These are phyloP conservation scores for Crossaster papposus DNA, from an alignment of 53 echinoderm and acorn worm genomes.

Conservation along the genomic window DNA sequence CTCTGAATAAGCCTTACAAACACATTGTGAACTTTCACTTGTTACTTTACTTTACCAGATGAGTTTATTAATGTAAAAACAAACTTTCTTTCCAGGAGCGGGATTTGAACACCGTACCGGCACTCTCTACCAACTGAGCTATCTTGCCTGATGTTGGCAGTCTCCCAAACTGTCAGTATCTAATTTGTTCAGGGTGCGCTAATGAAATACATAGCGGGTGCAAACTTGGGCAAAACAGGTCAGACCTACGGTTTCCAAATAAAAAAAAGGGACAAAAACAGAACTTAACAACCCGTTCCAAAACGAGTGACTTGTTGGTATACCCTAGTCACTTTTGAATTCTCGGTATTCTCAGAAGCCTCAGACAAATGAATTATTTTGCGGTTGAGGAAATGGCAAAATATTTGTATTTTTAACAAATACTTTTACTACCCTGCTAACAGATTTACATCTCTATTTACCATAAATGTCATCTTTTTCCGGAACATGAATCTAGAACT, in stretches of 20 bases:
- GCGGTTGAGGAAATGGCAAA: not conserved
- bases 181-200: too few species aligned
- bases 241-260: not conserved
- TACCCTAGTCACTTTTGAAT: not conserved
- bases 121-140: too few species aligned
- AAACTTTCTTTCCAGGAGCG: too few species aligned
- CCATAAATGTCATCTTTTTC: slow-evolving; percentile 36
- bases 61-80: too few species aligned
- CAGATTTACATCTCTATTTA: slow-evolving; percentile 34
- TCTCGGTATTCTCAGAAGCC: not conserved
- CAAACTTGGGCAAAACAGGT: not conserved
- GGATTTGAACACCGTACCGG: too few species aligned
- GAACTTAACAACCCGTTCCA: not conserved
- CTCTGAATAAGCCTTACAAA: too few species aligned
- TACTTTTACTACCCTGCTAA: slow-evolving; percentile 33
- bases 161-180: too few species aligned
- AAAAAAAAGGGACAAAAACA: not conserved
- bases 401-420: slow-evolving; percentile 34
- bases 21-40: too few species aligned
- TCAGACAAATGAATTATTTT: not conserved
- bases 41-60: too few species aligned
- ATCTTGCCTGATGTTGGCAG: too few species aligned
- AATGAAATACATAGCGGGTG: not conserved
- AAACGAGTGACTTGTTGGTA: not conserved
- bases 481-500: slow-evolving; percentile 7